These are phyloP conservation scores for Lithobates sylvaticus DNA, from an alignment of 2,797 vertebrate genomes.

Conservation along the genomic window DNA sequence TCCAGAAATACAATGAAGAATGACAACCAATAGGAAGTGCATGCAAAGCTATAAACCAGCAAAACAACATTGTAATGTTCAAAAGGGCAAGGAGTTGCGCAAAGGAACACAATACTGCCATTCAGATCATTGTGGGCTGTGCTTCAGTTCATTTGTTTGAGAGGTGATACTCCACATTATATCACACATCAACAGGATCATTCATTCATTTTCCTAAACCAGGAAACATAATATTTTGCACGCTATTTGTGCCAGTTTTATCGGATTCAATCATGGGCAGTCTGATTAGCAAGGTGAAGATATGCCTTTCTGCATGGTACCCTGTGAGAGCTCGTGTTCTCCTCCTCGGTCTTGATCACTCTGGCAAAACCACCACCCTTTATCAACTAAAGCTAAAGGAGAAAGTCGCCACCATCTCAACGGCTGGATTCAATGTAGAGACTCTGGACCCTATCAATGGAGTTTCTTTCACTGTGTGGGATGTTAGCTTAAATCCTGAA, in stretches of 20 bases:
- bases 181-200: not conserved
- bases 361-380: slow-evolving; percentile 1
- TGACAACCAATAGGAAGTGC: slow-evolving; percentile 1
- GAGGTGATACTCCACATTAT: not conserved
- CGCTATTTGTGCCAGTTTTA: not conserved
- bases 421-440: not conserved
- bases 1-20: slow-evolving; percentile 4
- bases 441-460: not conserved
- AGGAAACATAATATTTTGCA: not conserved
- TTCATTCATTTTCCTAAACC: not conserved
- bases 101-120: not conserved
- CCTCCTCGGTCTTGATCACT: not conserved
- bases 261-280: not conserved
- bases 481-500: not conserved
- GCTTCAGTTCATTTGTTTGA: not conserved
- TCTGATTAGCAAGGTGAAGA: not conserved
- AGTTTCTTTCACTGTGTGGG: not conserved
- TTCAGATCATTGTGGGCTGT: not conserved
- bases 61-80: not conserved
- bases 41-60: not conserved
- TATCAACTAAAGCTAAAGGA: not conserved
- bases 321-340: not conserved
- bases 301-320: not conserved
- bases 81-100: not conserved
- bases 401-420: not conserved